Evolutionary conservation across 2,797 vertebrate species (phyloP), one percentile per base, ranked within the genome.

Genomic region (Fundulus diaphanus): DNA sequence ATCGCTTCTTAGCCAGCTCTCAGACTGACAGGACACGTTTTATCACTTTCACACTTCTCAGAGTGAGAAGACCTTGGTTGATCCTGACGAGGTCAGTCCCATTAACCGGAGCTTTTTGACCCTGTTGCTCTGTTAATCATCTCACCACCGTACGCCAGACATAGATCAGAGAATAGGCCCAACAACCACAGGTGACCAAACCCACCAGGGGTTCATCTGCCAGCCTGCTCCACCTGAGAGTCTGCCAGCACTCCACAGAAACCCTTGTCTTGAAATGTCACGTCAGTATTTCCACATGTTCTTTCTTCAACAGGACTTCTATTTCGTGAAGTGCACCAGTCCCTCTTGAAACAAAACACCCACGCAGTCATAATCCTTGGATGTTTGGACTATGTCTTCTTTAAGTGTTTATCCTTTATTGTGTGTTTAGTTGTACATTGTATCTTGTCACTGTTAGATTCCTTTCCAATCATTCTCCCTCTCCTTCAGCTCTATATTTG

Each of bases 21-120:
- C 42, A 48, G 49, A 52, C 35, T 33, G 66, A 76, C 65, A 48
- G 57, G n/a, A 78, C 57, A 71, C 31, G 18, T 35, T 82, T 82
- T 61, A 83, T 87, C 79, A 54, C 80, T 42, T 71, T 76, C 77
- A 27, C 75, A 75, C 71, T 71, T 67, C 54, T 77, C 75, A 56
- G 85, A 71, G 81, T 82, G 82, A 87, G 81, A 63, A 46, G 73
- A 77, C 68, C 15, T 70, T 22, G 22, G 70, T 75, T 82, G 65
- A 89, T 82, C 84, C 80, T 65, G 0, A 49, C 1, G 7, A 54
- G 27, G 73, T 76, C 75, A 1, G 35, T n/a, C 81, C 80, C 78
- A 89, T 88, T 85, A 89, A 78, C 74, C 7, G 67, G 68, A 81
- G 84, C 78, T 88, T 90, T 92, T 88, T 91, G 88, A 92, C 87